Base-by-base conservation (phyloP, 2,113 vertebrate genomes). In the Carassius gibelio region DNA sequence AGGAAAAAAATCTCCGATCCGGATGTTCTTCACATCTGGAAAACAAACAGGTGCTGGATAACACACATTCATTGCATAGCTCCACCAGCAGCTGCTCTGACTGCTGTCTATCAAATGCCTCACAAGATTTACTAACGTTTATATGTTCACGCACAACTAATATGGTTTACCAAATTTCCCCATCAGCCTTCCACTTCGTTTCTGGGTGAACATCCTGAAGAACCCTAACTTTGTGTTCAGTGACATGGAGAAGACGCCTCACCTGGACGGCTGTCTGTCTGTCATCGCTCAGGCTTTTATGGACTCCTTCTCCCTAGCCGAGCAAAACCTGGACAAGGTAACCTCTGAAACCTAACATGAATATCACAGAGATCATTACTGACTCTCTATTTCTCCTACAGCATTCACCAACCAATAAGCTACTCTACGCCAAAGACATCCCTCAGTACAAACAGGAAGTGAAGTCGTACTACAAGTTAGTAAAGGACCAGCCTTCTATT, bases 201-300 rank as follows among this genome's bases (percentile, higher is more conserved):
- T 98, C 94, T 99, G 98, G 98, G 92, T 99, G 82, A 99, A 99
- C 91, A 98, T 99, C 87, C 90, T 99, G 92, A 99, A 99, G 92
- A 99, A 99, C 85, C 98, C 97, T 1, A 96, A 99, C 83, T 99
- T 99, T 91, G 96, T 99, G 72, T 98, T 99, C 48, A 85, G 88
- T 83, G 98, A 99, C 92, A 95, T 98, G 86, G 97, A 96, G 91
- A 99, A 98, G 94, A 96, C 94, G 0, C 95, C 96, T 1, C 96
- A 97, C 81, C 89, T 99, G 88, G 98, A 99, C 0, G 91, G 96
- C 91, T 99, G 97, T 87, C 91, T 99, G 88, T 97, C 97, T 1
- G 97, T 99, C 87, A 97, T 99, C 1, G 96, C 97, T 86, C 98
- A 99, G 92, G 97, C 98, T 8, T 99, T 99, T 92, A 99, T 99